phyloP scores from a whole-genome alignment of 1,140 invertebrate species.

The Nephila pilipes region DNA sequence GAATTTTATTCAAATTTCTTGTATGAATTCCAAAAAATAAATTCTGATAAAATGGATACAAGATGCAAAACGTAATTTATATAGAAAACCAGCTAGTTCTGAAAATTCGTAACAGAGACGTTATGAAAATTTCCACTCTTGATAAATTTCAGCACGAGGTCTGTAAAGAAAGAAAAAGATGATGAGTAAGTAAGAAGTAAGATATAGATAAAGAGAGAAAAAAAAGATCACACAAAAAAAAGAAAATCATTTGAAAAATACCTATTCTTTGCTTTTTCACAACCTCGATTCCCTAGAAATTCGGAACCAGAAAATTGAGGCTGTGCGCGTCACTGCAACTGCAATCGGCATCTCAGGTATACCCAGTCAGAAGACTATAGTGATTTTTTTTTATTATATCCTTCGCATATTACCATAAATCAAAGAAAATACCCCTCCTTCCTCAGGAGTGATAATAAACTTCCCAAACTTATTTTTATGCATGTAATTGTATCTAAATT shows the following conservation, averaged over 20 bases:
- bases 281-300: not conserved
- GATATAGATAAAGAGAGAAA: not conserved
- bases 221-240: not conserved
- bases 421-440: no score
- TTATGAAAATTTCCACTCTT: conserved; percentile 4
- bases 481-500: no score
- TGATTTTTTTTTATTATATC: not conserved
- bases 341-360: conserved; percentile 41
- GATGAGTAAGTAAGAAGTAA: not conserved
- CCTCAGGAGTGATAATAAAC: no score
- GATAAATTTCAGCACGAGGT: conserved; percentile 15
- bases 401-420: not conserved
- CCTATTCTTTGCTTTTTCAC: not conserved
- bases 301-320: conserved; percentile 25
- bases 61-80: not conserved
- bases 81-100: not conserved
- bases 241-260: not conserved
- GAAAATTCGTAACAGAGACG: not conserved
- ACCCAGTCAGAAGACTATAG: not conserved
- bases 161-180: not conserved
- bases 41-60: conserved; percentile 12
- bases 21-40: not conserved
- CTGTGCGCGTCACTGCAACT: conserved; percentile 6
- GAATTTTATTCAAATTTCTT: no score
- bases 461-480: no score